phyloP scores from a whole-genome alignment of 2,888 invertebrate genomes.

The Dryobota labecula region DNA sequence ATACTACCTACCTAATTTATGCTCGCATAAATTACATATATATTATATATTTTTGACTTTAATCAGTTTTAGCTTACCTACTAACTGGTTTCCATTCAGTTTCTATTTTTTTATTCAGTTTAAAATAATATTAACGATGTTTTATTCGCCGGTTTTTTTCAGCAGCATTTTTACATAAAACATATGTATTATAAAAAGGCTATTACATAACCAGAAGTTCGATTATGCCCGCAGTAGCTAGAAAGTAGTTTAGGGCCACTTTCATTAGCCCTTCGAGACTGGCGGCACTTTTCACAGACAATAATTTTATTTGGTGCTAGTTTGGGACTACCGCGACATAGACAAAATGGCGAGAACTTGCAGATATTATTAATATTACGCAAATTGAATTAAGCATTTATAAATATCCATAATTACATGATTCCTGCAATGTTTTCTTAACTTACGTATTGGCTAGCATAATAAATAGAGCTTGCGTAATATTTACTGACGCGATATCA shows the following conservation, averaged over 20 bases:
- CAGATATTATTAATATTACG: neutral
- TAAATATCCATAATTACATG: no score
- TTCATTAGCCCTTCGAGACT: conserved; percentile 51
- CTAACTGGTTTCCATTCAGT: neutral
- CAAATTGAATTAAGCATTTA: conserved; percentile 9
- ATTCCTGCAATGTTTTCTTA: conserved; percentile 3
- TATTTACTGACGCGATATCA: conserved; percentile 14
- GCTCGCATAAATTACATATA: no score
- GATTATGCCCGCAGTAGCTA: conserved; percentile 21
- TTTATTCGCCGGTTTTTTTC: neutral
- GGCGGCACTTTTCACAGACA: conserved; percentile 11
- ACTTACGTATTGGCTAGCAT: neutral
- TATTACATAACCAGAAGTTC: conserved; percentile 44
- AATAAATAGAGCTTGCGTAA: neutral
- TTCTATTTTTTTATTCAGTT: no score
- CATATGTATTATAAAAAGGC: conserved; percentile 48
- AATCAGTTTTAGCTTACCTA: neutral
- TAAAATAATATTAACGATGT: neutral
- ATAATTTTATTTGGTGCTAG: neutral
- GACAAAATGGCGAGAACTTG: conserved; percentile 10
- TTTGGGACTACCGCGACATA: neutral
- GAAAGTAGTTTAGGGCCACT: conserved; percentile 58
- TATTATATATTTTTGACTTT: conserved; percentile 4
- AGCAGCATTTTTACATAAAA: neutral
- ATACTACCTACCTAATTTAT: neutral